Evolutionary conservation across 53 echinoderm and acorn worm genomes (phyloP), one percentile per base, ranked within the genome.

Genomic region (Holothuria leucospilota): DNA sequence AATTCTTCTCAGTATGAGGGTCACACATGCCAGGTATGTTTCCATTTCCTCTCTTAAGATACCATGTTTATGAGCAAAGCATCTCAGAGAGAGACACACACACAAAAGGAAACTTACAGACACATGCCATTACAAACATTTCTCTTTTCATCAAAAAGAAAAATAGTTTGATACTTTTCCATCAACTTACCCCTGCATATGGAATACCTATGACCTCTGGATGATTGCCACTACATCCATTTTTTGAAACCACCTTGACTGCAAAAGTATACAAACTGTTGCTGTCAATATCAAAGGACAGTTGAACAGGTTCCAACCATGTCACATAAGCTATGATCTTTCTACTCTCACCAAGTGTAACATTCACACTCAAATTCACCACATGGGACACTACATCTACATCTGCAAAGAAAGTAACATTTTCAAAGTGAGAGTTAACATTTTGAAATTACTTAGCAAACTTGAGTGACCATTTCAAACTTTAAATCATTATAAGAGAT

Each of bases 381-480:
- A 75, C 75, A 51, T 49, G 15, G 49, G 75, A 75, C 14, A 42
- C 46, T 10, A 75, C 15, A 49, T 75, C 75, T 13, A 75, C 52
- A 49, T 75, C 75, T 75, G 75, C 10, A 27, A 18, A 75, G 25
- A 4, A 74, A 49, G 20, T 4, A 2, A 11, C 6, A 13, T 25
- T 13, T 23, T 13, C 20, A 75, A 75, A 18, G 7, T 9, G 49
- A 24, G 52, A 13, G 2, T 51, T 13, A 39, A 72, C 1, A 40
- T n/a, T 23, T 42, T 23, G 21, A 2, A 15, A 20, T 28, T 21
- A 46, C 11, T 46, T 46, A 46, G 8, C 46, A 46, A 46, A 46
- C 11, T 7, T 7, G 8, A 46, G 46, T 4, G 20, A 40, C 20
- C 8, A 20, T 24, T 64, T 64, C 24, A 9, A 64, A 28, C 11